phyloP scores from a whole-genome alignment of 2,888 invertebrate genomes.

The Drosophila macrospina region DNA sequence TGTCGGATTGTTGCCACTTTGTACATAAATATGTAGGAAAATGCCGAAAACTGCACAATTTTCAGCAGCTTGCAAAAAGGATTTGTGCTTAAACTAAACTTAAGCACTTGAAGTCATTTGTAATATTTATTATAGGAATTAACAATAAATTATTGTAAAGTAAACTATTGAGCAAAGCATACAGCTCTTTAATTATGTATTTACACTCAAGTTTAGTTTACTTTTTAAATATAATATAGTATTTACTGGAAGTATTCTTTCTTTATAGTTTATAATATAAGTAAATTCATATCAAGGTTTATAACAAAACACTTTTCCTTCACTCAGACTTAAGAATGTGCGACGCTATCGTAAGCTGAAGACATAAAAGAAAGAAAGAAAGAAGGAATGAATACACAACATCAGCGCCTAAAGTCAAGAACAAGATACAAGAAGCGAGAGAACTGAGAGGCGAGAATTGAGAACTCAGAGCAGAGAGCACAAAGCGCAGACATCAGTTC shows the following conservation, averaged over 20 bases:
- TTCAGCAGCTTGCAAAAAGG: neutral
- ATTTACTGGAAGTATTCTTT: too few species aligned
- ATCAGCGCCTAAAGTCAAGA: slow-evolving; percentile 26
- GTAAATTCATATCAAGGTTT: too few species aligned
- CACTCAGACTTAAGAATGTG: slow-evolving; percentile 34
- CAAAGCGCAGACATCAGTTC: slow-evolving; percentile 26
- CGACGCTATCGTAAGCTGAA: slow-evolving; percentile 28
- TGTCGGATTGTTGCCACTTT: slow-evolving; percentile 46
- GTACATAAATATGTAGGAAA: slow-evolving; percentile 3
- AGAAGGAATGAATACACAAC: neutral
- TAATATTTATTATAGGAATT: neutral
- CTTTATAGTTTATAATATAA: too few species aligned
- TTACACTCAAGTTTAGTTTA: too few species aligned
- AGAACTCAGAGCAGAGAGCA: slow-evolving; percentile 16
- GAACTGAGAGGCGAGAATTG: neutral
- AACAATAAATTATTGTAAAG: too few species aligned
- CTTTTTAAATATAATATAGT: too few species aligned
- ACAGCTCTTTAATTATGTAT: too few species aligned
- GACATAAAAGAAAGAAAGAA: neutral
- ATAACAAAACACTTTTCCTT: too few species aligned
- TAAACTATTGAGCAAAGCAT: too few species aligned
- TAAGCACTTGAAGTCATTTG: neutral
- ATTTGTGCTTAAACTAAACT: slow-evolving; percentile 1
- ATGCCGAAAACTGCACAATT: neutral
- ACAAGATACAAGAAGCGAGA: slow-evolving; percentile 9